phyloP scores from a whole-genome alignment of 2,113 vertebrate species.

The Cygnus buccinator region DNA sequence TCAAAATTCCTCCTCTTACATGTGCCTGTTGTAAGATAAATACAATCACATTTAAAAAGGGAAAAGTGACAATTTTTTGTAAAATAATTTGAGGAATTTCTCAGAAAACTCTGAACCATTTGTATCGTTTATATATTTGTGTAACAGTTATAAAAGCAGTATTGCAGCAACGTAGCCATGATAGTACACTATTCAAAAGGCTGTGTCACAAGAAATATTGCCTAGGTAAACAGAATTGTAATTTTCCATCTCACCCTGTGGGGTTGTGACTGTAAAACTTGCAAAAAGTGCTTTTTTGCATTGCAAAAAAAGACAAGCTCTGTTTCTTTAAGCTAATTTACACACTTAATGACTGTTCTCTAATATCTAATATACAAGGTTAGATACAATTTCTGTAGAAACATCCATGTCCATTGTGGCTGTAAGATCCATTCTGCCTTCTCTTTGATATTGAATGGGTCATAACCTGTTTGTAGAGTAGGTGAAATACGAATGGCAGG shows the following conservation, averaged over 20 bases:
- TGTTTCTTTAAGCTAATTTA: neutral
- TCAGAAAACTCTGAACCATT: neutral
- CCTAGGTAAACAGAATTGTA: neutral
- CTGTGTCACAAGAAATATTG: neutral
- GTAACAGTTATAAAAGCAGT: neutral
- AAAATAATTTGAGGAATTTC: neutral
- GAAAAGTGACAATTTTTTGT: neutral
- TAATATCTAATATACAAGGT: neutral
- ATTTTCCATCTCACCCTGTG: neutral
- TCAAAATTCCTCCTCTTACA: neutral
- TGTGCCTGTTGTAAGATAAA: neutral
- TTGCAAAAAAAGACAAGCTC: neutral
- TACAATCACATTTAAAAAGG: accelerated
- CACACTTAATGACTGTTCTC: neutral
- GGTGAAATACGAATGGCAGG: neutral
- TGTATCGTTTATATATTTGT: neutral
- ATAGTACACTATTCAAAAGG: neutral
- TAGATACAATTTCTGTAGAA: neutral
- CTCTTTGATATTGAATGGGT: neutral
- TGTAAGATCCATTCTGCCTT: neutral
- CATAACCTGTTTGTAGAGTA: neutral
- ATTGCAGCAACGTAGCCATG: accelerated
- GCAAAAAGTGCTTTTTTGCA: neutral
- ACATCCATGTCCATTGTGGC: neutral
- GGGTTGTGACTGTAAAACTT: neutral